phyloP scores from a whole-genome alignment of 2,888 invertebrate genomes.

The Noctuana brunneofusca region DNA sequence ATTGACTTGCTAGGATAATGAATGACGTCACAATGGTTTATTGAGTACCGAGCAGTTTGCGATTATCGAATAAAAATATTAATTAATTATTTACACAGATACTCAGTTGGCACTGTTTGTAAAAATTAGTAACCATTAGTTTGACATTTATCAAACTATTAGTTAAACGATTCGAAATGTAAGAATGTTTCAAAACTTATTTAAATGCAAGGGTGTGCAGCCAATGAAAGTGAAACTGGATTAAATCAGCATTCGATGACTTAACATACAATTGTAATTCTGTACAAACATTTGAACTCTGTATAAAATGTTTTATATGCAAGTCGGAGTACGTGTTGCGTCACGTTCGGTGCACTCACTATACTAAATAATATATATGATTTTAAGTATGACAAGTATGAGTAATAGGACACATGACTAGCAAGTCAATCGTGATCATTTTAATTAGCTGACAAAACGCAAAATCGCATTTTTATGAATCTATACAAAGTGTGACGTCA shows the following conservation, averaged over 20 bases:
- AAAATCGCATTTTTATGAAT: not conserved
- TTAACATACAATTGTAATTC: slow-evolving; percentile 26
- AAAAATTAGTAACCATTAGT: too few species aligned
- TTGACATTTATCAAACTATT: too few species aligned
- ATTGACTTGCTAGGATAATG: too few species aligned
- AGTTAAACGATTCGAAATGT: not conserved
- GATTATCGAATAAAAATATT: too few species aligned
- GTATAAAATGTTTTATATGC: slow-evolving; percentile 14
- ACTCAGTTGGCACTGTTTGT: too few species aligned
- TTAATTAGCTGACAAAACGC: not conserved
- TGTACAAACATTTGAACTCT: slow-evolving; percentile 7
- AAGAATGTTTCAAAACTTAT: slow-evolving; percentile 22
- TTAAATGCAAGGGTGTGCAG: slow-evolving; percentile 7
- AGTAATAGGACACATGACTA: not conserved
- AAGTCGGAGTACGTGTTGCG: slow-evolving; percentile 12
- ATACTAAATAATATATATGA: not conserved
- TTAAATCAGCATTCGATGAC: slow-evolving; percentile 19
- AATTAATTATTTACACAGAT: too few species aligned
- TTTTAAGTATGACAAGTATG: slow-evolving; percentile 5
- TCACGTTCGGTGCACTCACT: slow-evolving; percentile 3
- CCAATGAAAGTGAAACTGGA: slow-evolving; percentile 30
- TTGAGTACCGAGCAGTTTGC: too few species aligned
- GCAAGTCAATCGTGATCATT: not conserved
- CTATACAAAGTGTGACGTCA: not conserved
- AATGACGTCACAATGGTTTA: too few species aligned